Base-by-base conservation (phyloP, 2,888 invertebrate genomes). In the Druceiella hillmani region DNA sequence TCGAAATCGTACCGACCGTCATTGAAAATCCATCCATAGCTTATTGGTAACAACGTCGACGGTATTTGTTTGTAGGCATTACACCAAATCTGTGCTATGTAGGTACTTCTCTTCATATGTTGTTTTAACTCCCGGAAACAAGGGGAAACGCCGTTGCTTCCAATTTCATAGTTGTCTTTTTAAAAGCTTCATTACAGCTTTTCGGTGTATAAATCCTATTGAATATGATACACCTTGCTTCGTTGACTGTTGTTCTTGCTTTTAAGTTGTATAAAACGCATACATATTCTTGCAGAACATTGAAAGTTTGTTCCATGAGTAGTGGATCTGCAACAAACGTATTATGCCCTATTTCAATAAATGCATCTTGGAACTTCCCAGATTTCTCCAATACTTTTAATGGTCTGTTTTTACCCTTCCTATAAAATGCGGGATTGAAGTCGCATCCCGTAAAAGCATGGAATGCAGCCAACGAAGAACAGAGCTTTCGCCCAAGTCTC, bases 81-180 rank as follows among this genome's bases (percentile, higher is more conserved):
- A n/a, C n/a, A n/a, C n/a, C n/a, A n/a, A 45, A 50, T 49, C 40
- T 45, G 45, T 41, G 49, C 46, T 39, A 47, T 46, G 41, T 47
- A 48, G 33, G 32, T 45, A 36, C 36, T 41, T 45, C 45, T 46
- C 27, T 41, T 40, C 46, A 49, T 15, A 11, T 49, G 49, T 35
- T 47, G 48, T 17, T 44, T 13, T 30, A 46, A 46, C 40, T 47
- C n/a, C n/a, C n/a, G n/a, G n/a, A n/a, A n/a, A n/a, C n/a, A n/a
- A n/a, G n/a, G n/a, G n/a, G n/a, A n/a, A n/a, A n/a, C n/a, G n/a
- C n/a, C n/a, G n/a, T n/a, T n/a, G n/a, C n/a, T n/a, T n/a, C n/a
- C n/a, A n/a, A n/a, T n/a, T n/a, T n/a, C n/a, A n/a, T n/a, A n/a
- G n/a, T n/a, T n/a, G n/a, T n/a, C 25, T 41, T 38, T 40, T 15